Base-by-base conservation (phyloP, 2,797 vertebrate species). In the Semaprochilodus insignis region DNA sequence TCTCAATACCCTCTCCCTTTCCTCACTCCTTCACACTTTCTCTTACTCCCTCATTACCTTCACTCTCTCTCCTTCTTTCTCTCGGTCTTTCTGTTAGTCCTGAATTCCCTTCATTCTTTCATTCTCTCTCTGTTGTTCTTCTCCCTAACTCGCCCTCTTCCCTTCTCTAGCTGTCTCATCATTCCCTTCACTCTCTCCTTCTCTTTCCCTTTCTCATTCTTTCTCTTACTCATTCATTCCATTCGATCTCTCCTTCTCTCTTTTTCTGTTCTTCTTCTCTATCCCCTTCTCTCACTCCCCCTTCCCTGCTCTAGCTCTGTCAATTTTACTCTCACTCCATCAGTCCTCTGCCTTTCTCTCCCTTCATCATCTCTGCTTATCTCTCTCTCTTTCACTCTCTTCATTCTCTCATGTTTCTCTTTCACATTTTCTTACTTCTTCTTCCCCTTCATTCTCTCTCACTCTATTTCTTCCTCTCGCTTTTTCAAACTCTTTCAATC, bases 41-140 rank as follows among this genome's bases (percentile, higher is more conserved):
- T n/a, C n/a, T n/a, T n/a, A n/a, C n/a, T n/a, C n/a, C n/a, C n/a
- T n/a, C n/a, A n/a, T n/a, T n/a, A n/a, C n/a, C n/a, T n/a, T 70
- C 60, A 4, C 23, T 6, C 23, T 62, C 60, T 5, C 23, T 83
- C 60, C 74, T 4, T 62, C 63, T 10, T 76, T 65, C 62, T 4
- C 1, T 31, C 0, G 19, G 5, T 83, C 55, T 71, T 4, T 63
- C 65, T 27, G 25, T 80, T 52, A 21, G 21, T 72, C 48, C 55
- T 23, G 63, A 16, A 40, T 23, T 48, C 57, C 74, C n/a, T 48
- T 55, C 5, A 23, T 23, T 57, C 60, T 69, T 59, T 54, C 19
- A 57, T 66, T 36, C 2, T 74, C 36, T 51, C 7, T 66, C 54
- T 54, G 27, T 69, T n/a, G 54, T 17, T 81, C 31, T 73, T 40